Evolutionary conservation across 2,797 vertebrate genomes (phyloP), one percentile per base, ranked within the genome.

Genomic region (Paguma larvata): DNA sequence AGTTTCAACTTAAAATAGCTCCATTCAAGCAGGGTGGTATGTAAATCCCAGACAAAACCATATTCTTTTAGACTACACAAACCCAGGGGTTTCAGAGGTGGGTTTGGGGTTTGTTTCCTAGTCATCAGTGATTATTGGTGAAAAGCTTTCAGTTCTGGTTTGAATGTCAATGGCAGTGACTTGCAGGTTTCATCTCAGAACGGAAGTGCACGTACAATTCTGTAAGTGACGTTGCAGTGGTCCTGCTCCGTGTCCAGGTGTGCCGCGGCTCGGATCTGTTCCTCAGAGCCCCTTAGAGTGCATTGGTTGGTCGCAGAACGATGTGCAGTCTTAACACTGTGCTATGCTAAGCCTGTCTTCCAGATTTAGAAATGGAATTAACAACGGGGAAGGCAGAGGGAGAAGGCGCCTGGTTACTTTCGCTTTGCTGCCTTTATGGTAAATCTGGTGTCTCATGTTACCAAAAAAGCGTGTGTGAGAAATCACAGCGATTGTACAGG

Each of bases 1-100:
- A n/a, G 30, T 80, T 75, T 93, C 70, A 62, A 44, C 41, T 82
- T 96, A 84, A 89, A 94, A 44, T 63, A 48, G 46, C 75, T 87
- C 88, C 5, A 3, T 83, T 95, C 16, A 16, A 34, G 6, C 65
- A 68, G 73, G 16, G 48, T 34, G 18, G n/a, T 27, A 48, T 59
- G 5, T n/a, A 53, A 80, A 65, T 53, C 78, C 46, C 67, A 73
- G 21, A 87, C 73, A 21, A 85, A 80, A 41, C 25, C 13, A 0
- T 59, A 4, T 75, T 82, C 53, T 23, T 83, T 65, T 34, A 73
- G 67, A 23, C 16, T 23, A 1, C 14, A 2, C 10, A 34, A 91
- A 91, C 46, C 84, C 56, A 62, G 46, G 63, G 21, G 8, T 92
- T 85, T 93, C 67, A n/a, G 19, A 70, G 12, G 41, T 63, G 38